A percentile compares a stretch with the other conserved stretches of the same genome.
Conservation (phyloP, 2,888 invertebrate species). For the Chaetoderma sp. region DNA sequence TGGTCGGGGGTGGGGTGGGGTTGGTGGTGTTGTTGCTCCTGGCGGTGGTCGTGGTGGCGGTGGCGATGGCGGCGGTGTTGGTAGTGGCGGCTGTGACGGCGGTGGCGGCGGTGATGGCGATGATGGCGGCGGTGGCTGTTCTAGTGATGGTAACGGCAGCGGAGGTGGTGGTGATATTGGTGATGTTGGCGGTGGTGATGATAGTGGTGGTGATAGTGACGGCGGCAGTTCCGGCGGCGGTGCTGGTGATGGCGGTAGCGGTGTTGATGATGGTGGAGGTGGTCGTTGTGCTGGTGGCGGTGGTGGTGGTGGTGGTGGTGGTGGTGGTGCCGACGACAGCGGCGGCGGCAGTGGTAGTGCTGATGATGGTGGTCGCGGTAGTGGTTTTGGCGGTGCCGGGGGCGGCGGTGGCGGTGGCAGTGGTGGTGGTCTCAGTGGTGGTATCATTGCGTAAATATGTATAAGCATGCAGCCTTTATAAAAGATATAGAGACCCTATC, state of each 20-base stretch:
- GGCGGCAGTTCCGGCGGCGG: constrained; percentile 17
- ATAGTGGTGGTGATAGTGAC: constrained; percentile 17
- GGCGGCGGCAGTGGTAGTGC: no score
- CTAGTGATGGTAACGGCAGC: neutral
- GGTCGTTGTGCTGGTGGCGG: constrained; percentile 16
- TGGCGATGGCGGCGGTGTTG: neutral
- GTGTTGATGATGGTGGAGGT: constrained; percentile 18
- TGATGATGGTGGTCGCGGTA: no score
- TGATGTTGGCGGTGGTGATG: no score
- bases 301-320: constrained; percentile 13
- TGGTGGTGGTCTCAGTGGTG: no score
- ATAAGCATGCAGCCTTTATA: no score
- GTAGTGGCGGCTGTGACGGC: neutral
- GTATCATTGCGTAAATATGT: no score
- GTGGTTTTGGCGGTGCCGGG: no score
- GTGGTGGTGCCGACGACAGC: no score
- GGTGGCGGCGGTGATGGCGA: neutral
- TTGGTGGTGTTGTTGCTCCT: neutral
- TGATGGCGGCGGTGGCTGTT: no score
- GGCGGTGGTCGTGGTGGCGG: neutral
- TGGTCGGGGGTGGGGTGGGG: neutral
- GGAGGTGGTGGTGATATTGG: neutral
- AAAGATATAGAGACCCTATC: no score
- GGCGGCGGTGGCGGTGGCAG: no score
- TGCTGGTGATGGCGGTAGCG: constrained; percentile 21